Conservation (phyloP, 2,888 invertebrate species). For the Mythimna albipuncta region DNA sequence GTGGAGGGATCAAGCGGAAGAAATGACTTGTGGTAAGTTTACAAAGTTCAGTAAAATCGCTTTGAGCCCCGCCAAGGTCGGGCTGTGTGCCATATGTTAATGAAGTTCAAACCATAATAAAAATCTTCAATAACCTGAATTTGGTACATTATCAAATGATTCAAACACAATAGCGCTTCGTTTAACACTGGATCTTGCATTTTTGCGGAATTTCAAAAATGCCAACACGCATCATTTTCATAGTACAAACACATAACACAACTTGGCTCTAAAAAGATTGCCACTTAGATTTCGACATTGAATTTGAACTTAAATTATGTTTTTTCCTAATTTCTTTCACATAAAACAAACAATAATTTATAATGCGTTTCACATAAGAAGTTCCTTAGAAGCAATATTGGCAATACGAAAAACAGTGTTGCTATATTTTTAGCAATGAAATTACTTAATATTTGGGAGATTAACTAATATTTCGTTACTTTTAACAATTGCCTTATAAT, state of each 20-base stretch:
- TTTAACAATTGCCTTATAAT: too few relatives aligned
- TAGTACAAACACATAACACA: constrained; percentile 10
- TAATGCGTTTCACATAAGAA: not conserved
- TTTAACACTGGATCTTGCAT: constrained; percentile 38
- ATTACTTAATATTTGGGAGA: too few relatives aligned
- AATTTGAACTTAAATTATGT: constrained; percentile 25
- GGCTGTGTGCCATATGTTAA: not conserved
- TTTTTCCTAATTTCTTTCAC: constrained; percentile 18
- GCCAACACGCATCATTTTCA: constrained; percentile 11
- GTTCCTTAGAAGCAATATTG: too few relatives aligned
- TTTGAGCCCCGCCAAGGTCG: not conserved
- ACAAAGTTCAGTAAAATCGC: not conserved
- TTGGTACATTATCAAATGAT: constrained; percentile 52
- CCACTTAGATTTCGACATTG: constrained; percentile 21
- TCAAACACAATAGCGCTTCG: constrained; percentile 14
- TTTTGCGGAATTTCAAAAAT: constrained; percentile 20
- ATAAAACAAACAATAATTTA: constrained; percentile 61
- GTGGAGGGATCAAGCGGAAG: constrained; percentile 89
- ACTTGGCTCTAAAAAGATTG: constrained; percentile 5
- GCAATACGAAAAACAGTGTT: too few relatives aligned
- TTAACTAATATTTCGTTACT: too few relatives aligned
- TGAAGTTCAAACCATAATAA: not conserved
- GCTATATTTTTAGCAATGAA: too few relatives aligned
- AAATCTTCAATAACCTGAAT: constrained; percentile 47
- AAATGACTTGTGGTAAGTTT: constrained; percentile 92